Evolutionary conservation across 2,113 vertebrate genomes (phyloP).

Genomic region (Sterrhoptilus dennistouni): DNA sequence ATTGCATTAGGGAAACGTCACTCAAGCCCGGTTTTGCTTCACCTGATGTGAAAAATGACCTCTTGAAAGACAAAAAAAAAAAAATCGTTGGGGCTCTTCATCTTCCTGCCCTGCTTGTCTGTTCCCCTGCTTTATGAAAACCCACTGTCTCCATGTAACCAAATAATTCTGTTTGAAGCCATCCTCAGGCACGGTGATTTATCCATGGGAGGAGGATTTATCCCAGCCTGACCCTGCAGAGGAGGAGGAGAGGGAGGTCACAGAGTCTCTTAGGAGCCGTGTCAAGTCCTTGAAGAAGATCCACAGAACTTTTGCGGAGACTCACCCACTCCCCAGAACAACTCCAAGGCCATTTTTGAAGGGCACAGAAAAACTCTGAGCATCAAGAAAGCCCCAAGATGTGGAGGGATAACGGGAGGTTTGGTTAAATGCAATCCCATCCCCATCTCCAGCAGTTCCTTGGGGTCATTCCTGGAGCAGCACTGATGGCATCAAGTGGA

Average conservation of each 20-base stretch:
- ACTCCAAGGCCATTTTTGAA: neutral
- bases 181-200: neutral
- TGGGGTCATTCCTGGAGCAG: neutral
- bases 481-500: neutral
- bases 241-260: neutral
- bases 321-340: neutral
- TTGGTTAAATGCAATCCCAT: neutral
- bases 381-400: neutral
- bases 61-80: neutral
- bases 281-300: neutral
- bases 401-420: neutral
- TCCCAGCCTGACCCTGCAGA: neutral
- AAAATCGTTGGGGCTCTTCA: neutral
- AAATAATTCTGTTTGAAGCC: neutral
- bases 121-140: neutral
- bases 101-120: neutral
- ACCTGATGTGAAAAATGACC: slow-evolving; percentile 21
- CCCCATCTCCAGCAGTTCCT: neutral
- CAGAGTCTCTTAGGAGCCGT: neutral
- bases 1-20: neutral
- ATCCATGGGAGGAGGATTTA: neutral
- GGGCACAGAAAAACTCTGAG: neutral
- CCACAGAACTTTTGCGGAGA: neutral
- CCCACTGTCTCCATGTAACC: neutral
- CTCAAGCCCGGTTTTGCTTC: neutral